These are phyloP conservation scores for Diuraphis noxia DNA, from an alignment of 1,140 invertebrate genomes.

Conservation along the genomic window DNA sequence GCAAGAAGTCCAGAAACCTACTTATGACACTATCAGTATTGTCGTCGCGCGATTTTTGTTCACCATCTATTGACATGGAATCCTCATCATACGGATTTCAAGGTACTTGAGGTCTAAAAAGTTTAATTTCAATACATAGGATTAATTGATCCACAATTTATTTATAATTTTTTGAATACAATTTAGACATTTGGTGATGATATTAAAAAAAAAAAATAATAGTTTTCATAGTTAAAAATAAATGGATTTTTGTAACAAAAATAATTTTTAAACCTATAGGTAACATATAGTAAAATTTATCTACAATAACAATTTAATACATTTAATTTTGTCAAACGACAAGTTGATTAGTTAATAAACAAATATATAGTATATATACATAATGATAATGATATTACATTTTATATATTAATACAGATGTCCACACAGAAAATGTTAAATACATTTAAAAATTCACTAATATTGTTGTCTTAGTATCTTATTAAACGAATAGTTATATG, in stretches of 20 bases:
- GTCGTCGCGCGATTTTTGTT: too few species aligned
- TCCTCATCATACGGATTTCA: too few species aligned
- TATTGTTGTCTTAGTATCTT: neutral
- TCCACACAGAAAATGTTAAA: neutral
- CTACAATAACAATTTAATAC: neutral
- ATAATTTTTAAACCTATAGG: conserved; percentile 2
- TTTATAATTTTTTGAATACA: neutral
- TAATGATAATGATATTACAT: neutral
- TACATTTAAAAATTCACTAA: neutral
- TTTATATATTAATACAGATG: neutral
- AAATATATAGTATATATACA: neutral
- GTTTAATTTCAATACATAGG: neutral
- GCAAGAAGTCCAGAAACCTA: too few species aligned
- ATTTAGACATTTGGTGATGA: neutral
- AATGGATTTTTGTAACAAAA: neutral
- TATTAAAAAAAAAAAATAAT: conserved; percentile 18
- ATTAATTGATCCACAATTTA: conserved; percentile 20
- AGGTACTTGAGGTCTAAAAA: too few species aligned
- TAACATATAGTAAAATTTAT: neutral
- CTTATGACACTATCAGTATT: too few species aligned
- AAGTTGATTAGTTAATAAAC: neutral
- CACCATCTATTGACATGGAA: too few species aligned
- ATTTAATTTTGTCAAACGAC: neutral
- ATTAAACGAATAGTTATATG: neutral
- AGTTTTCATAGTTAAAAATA: neutral